Evolutionary conservation across 1,140 invertebrate species (phyloP), one percentile per base, ranked within the genome.

Genomic region (Sminthurides bifidus): DNA sequence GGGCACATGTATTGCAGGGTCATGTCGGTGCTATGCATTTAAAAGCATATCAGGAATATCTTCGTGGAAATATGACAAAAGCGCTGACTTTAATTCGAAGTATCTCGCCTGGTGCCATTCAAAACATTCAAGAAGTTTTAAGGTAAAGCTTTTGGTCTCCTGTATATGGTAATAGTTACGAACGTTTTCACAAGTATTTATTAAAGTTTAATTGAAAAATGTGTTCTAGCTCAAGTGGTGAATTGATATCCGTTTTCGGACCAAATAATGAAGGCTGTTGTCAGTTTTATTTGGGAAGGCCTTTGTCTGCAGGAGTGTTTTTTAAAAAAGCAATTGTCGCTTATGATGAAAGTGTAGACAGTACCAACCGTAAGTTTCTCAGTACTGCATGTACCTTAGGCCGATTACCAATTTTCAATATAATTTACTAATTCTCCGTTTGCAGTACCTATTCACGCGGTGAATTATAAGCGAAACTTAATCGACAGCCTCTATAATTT

Each of bases 241-340:
- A 83, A 65, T 78, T 76, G 46, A 71, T 79, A 14, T 74, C 77
- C 41, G 78, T 87, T 40, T 79, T 87, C 64, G 84, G 86, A 62
- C 85, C 87, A 67, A 95, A 94, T 68, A 93, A 95, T 68, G 78
- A 92, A 64, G 91, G 84, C 31, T 83, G 89, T 56, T 79, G 92
- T 57, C 83, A 93, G 74, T 79, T 90, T 66, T 82, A 85, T 24
- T 79, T 92, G 66, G 82, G 83, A 5, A 92, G 92, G 72, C 86
- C 87, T 57, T 83, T 86, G 68, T 76, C 93, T 31, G 87, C 87
- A 1, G 81, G 84, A 72, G 87, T 91, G 38, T 68, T 92, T 6
- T 77, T 81, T 59, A 85, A 89, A 70, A 89, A 91, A 69, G 78
- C 83, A 59, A 79, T 69, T 41, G 27, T 54, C 23, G 23, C 41